Evolutionary conservation across 2,797 vertebrate genomes (phyloP), one percentile per base, ranked within the genome.

Genomic region (Fundulus diaphanus): DNA sequence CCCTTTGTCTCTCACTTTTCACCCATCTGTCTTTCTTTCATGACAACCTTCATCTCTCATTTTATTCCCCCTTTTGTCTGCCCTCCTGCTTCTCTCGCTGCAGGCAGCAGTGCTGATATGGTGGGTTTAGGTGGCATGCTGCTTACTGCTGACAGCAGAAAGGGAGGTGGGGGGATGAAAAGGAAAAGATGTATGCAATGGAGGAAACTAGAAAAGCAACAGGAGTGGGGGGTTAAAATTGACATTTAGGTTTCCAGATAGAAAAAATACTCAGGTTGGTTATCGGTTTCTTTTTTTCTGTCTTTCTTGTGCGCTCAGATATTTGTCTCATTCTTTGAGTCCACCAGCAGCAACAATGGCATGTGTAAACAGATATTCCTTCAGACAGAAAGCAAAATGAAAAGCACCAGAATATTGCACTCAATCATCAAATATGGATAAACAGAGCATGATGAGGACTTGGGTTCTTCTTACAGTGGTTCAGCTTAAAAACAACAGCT

Each of bases 1-100:
- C 33, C 33, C 59, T 31, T 18, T 16, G 44, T 16, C 49, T 70
- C 67, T 81, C 37, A 29, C 66, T 61, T 7, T 40, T 51, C 52
- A 70, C 27, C 73, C 78, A 74, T 70, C 70, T 73, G 65, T 67
- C 42, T 31, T 63, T 68, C 74, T 70, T 44, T 44, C 71, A 46
- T 74, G 56, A 81, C 80, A 73, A 80, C 73, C 76, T 78, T 51
- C 69, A 76, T 79, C 72, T 63, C 35, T 81, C 65, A 61, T 76
- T 75, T 69, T 59, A 37, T 72, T 80, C 75, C 69, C 68, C 67
- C 72, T 74, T 72, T 46, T 77, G 73, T 42, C 65, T 7, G 6
- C 75, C 51, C 46, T 71, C 65, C 61, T 35, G 69, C 65, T 66
- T 59, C 7, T 74, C 54, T 67, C 49, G 76, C 82, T 72, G 72